These are phyloP conservation scores for Nestor notabilis DNA, from an alignment of 2,113 vertebrate species.

Conservation along the genomic window DNA sequence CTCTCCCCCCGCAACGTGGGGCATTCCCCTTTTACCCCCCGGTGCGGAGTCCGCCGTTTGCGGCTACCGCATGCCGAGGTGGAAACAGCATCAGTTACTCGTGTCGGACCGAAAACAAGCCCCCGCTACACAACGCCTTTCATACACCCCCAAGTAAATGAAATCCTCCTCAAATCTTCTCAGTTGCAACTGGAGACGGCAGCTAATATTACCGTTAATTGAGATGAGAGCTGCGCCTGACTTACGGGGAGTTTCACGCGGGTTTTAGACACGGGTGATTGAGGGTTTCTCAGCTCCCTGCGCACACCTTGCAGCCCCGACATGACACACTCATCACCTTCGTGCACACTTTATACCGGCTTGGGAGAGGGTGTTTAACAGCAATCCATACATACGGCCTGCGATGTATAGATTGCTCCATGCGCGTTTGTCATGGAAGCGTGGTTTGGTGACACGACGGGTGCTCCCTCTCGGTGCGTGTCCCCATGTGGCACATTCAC, in stretches of 20 bases:
- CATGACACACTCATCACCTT: neutral
- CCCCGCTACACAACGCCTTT: neutral
- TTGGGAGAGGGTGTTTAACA: neutral
- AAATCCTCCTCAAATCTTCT: conserved; percentile 23
- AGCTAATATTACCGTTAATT: neutral
- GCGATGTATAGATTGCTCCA: rapidly evolving
- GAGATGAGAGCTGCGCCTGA: neutral
- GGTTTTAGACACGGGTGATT: neutral
- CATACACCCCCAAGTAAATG: neutral
- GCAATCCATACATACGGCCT: neutral
- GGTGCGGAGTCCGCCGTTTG: neutral
- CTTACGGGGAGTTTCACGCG: neutral
- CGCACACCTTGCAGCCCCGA: neutral
- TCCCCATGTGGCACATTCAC: neutral
- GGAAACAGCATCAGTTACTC: neutral
- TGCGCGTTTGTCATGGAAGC: rapidly evolving
- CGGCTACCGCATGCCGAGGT: neutral
- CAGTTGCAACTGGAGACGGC: neutral
- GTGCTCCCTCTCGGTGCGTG: neutral
- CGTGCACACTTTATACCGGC: neutral
- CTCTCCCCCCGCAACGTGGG: neutral
- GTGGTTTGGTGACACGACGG: neutral
- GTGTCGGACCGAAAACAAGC: neutral
- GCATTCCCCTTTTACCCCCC: neutral
- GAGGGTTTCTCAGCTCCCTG: neutral